A percentile compares a stretch with the other conserved stretches of the same genome.
These are phyloP conservation scores for Falcunculus frontatus DNA, from an alignment of 2,113 vertebrate genomes.

Conservation along the genomic window DNA sequence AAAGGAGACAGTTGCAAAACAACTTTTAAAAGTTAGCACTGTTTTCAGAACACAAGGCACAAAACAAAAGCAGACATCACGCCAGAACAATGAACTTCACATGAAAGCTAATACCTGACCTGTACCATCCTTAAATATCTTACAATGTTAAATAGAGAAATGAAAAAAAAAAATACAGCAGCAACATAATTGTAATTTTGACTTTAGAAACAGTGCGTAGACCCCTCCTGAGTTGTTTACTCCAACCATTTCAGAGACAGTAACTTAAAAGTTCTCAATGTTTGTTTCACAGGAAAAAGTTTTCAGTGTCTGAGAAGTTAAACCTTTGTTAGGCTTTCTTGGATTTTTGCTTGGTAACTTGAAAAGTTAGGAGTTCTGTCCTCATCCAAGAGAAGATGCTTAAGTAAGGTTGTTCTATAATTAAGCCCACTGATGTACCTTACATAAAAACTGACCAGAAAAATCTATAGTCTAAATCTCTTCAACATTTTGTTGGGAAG, in stretches of 20 bases:
- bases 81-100: slow-evolving; percentile 77
- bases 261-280: slow-evolving; percentile 69
- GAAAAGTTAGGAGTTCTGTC: slow-evolving; percentile 75
- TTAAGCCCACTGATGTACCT: slow-evolving; percentile 73
- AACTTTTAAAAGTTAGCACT: slow-evolving; percentile 73
- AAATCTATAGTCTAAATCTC: slow-evolving; percentile 83
- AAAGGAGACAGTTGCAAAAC: slow-evolving; percentile 71
- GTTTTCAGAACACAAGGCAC: slow-evolving; percentile 88
- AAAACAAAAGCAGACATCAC: slow-evolving; percentile 80
- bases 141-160: slow-evolving; percentile 79
- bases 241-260: slow-evolving; percentile 77
- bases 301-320: slow-evolving; percentile 75
- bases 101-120: slow-evolving; percentile 75
- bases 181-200: slow-evolving; percentile 89
- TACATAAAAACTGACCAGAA: slow-evolving; percentile 65
- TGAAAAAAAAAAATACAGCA: slow-evolving; percentile 84
- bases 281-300: slow-evolving; percentile 77
- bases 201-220: slow-evolving; percentile 90
- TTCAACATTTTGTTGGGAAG: slow-evolving; percentile 86
- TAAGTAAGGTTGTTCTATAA: slow-evolving; percentile 68
- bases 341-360: slow-evolving; percentile 79
- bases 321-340: slow-evolving; percentile 71
- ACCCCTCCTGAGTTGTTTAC: slow-evolving; percentile 87
- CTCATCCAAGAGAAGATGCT: slow-evolving; percentile 68
- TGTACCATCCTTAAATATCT: slow-evolving; percentile 84